Conservation (phyloP, 2,797 vertebrate genomes). For the Loriculus beryllinus region DNA sequence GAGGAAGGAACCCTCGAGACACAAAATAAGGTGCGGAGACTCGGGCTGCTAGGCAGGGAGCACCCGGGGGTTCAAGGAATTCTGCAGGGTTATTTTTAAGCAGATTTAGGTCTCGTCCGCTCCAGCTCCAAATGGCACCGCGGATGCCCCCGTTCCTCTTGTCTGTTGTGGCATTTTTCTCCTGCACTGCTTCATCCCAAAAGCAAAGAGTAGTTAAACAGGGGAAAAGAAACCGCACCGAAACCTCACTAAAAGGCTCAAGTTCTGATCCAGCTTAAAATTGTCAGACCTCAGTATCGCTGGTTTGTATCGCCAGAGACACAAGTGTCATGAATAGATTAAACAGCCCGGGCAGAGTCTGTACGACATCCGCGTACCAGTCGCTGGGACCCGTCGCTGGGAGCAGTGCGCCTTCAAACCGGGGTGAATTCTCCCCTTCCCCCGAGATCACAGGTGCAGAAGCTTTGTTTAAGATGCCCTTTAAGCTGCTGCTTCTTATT, state of each 20-base stretch:
- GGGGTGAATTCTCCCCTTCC: neutral
- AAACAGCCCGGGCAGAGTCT: neutral
- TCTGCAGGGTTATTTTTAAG: neutral
- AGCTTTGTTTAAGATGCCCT: constrained; percentile 17
- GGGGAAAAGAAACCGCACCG: too few species aligned
- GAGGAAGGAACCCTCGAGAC: neutral
- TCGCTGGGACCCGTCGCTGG: neutral
- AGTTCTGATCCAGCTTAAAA: neutral
- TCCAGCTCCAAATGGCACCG: neutral
- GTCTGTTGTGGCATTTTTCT: neutral
- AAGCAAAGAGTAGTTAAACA: neutral
- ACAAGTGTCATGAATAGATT: neutral
- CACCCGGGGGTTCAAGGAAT: neutral
- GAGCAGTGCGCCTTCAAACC: neutral
- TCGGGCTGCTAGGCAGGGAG: neutral
- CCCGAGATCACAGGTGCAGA: constrained; percentile 37
- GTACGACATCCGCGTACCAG: neutral
- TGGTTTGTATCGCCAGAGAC: neutral
- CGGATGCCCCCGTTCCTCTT: neutral
- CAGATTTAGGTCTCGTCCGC: neutral
- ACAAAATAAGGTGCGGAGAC: neutral
- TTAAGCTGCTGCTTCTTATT: neutral
- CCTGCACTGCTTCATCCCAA: neutral
- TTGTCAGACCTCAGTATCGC: neutral
- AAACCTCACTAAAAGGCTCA: neutral